Conservation (phyloP, 2,113 vertebrate genomes). For the Mirounga angustirostris region DNA sequence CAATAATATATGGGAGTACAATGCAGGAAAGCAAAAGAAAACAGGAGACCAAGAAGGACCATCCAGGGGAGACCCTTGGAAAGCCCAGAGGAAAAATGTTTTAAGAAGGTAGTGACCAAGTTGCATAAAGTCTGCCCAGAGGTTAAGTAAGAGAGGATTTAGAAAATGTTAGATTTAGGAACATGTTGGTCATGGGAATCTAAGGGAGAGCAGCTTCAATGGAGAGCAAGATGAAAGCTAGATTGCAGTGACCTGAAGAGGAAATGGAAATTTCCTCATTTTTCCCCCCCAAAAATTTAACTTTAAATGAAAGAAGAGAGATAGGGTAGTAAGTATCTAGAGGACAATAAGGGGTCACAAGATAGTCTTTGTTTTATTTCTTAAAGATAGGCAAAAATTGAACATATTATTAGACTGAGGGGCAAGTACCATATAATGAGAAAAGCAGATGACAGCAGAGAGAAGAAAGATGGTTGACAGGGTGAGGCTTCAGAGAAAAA, state of each 20-base stretch:
- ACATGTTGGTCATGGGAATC: neutral
- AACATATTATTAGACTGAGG: neutral
- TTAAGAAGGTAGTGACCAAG: conserved; percentile 17
- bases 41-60: neutral
- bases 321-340: neutral
- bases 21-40: neutral
- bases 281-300: neutral
- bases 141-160: neutral
- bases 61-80: neutral
- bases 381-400: neutral
- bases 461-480: neutral
- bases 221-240: neutral
- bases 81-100: neutral
- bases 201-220: neutral
- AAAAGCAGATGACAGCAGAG: neutral
- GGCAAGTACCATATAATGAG: neutral
- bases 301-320: neutral
- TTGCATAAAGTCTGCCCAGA: neutral
- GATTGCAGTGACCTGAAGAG: neutral
- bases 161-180: neutral
- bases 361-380: neutral
- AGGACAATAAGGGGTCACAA: neutral
- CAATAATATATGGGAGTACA: neutral
- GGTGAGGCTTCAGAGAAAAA: neutral
- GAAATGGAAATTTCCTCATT: neutral